Base-by-base conservation (phyloP, 1,140 invertebrate genomes). In the Cryptotermes secundus region DNA sequence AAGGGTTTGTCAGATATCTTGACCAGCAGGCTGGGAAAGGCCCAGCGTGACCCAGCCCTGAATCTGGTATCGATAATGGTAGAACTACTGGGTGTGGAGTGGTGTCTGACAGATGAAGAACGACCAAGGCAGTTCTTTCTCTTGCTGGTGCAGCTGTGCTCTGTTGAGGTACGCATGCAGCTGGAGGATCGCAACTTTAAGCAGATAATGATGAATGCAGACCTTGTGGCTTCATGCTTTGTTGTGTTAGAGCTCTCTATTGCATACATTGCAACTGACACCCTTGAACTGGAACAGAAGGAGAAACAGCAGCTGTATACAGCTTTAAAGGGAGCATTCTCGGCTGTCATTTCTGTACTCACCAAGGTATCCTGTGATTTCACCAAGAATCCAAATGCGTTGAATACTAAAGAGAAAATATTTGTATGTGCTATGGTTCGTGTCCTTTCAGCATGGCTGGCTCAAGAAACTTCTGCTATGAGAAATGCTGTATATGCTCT, bases 101-200 rank as follows among this genome's bases (percentile, higher is more conserved):
- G 96, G 96, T 91, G 94, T 45, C 90, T 97, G 80, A 92, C 91
- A 85, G 94, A 96, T 90, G 94, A 95, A 86, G 94, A 95, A 80
- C 95, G 94, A 86, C 93, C 94, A 84, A 96, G 95, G 89, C 93
- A 95, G 87, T 95, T 97, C 87, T 95, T 98, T 86, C 90, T 98
- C 2, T 89, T 98, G 72, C 89, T 98, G 3, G 93, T 97, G 83
- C 96, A 98, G 89, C 89, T 99, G 34, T 94, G 95, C 86, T 96
- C 96, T 82, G 96, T 99, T 88, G 97, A 98, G 92, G 94, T 98
- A 4, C 92, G 96, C 87, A 98, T 99, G 96, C 95, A 96, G 87
- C 89, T 98, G 79, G 97, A 99, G 88, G 96, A 96, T 85, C 95
- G 95, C 86, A 87, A 87, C 38, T 91, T 97, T 85, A 95, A 97